A percentile compares a stretch with the other conserved stretches of the same genome.
Evolutionary conservation across 2,797 vertebrate species (phyloP).

Genomic region (Syngnathus acus): DNA sequence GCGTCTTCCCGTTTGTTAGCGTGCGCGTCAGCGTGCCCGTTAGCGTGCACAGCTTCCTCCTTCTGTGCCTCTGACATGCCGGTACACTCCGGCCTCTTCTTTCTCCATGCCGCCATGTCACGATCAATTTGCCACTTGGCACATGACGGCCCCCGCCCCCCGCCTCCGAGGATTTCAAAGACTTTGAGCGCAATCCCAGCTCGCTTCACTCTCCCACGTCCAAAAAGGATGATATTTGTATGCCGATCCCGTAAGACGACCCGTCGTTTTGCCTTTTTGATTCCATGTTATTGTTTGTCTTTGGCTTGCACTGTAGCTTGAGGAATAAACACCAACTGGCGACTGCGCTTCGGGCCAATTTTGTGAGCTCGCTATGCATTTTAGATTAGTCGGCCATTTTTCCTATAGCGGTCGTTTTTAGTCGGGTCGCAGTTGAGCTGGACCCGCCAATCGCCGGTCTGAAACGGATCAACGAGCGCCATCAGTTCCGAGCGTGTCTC

Average conservation of each 20-base stretch:
- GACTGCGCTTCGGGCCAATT: slow-evolving; percentile 25
- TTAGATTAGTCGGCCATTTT: no score
- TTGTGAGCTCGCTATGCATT: neutral
- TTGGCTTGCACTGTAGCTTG: slow-evolving; percentile 24
- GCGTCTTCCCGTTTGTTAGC: neutral
- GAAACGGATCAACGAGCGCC: no score
- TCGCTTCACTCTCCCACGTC: slow-evolving; percentile 54
- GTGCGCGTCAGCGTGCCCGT: slow-evolving; percentile 55
- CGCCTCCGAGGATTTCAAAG: slow-evolving; percentile 64
- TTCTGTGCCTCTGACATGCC: slow-evolving; percentile 62
- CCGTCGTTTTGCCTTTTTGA: slow-evolving; percentile 42
- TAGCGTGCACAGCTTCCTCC: slow-evolving; percentile 39
- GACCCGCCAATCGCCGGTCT: no score
- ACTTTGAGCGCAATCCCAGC: slow-evolving; percentile 61
- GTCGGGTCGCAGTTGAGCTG: neutral
- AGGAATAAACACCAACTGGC: slow-evolving; percentile 27
- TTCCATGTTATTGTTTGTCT: slow-evolving; percentile 49
- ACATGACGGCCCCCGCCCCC: slow-evolving; percentile 62
- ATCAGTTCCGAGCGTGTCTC: neutral
- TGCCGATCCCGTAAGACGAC: slow-evolving; percentile 50
- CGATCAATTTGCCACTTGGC: slow-evolving; percentile 70
- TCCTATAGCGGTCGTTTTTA: no score
- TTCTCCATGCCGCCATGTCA: slow-evolving; percentile 55
- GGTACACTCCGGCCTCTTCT: slow-evolving; percentile 52
- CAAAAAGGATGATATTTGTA: slow-evolving; percentile 57